Base-by-base conservation (phyloP, 2,113 vertebrate species). In the Eurypyga helias region DNA sequence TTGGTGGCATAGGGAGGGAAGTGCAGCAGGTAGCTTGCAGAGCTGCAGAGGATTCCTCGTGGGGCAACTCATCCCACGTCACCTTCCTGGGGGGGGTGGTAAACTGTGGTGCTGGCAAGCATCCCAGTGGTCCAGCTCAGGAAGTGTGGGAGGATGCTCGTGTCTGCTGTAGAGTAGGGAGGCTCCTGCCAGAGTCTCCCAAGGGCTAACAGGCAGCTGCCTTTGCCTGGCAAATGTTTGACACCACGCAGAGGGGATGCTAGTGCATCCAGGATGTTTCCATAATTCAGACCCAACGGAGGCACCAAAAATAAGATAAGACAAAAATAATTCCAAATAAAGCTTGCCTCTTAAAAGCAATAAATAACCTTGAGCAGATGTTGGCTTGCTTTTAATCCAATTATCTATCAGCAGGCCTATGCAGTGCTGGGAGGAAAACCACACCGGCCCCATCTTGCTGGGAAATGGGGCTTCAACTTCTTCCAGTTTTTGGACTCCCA, bases 341-440 rank as follows among this genome's bases (percentile, higher is more conserved):
- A 92, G 10, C 36, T 83, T 0, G 0, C 17, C 70, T 88, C 43
- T 89, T 71, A 21, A 83, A 79, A 55, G 83, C 87, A 83, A 51
- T 67, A 79, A 96, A 92, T 83, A 93, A 86, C 70, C 87, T 38
- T 5, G 80, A 83, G 71, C 90, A 93, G 92, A 91, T 87, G 90
- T 87, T 91, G 80, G 66, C 87, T 94, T 1, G 1, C 23, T 93
- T 58, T 20, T 81, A 67, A 34, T 71, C 71, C 75, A 51, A 3
- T 87, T 65, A 46, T 31, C 72, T 86, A 55, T 31, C 94, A 85
- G 70, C 83, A 70, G 83, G 83, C 65, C 83, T 73, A 17, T 3
- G 17, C 83, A 49, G 31, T 4, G 26, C 79, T 78, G 45, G 8
- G 79, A 48, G 55, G 66, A 52, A 52, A 76, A 85, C 6, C 73